Evolutionary conservation across 2,113 vertebrate genomes (phyloP).

Genomic region (Salminus brasiliensis): DNA sequence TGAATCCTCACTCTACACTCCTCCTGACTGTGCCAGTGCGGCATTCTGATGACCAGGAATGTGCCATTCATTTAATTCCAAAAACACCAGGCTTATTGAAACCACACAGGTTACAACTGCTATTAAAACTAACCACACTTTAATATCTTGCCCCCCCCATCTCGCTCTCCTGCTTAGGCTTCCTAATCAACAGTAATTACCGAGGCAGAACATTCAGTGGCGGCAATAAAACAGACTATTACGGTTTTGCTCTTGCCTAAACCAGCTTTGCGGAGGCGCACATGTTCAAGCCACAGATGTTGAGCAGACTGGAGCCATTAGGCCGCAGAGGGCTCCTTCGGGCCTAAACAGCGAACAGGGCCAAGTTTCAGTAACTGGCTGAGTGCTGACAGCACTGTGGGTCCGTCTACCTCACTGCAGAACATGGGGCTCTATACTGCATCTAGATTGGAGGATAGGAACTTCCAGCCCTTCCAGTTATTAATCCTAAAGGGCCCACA

Average conservation of each 20-base stretch:
- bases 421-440: background rate
- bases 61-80: constrained; percentile 6
- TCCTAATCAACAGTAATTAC: constrained; percentile 43
- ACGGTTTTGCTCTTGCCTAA: constrained; percentile 12
- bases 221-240: constrained; percentile 15
- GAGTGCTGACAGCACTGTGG: constrained; percentile 11
- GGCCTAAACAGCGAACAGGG: background rate
- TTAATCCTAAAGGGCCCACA: too few relatives aligned
- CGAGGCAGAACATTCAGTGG: constrained; percentile 8
- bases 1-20: constrained; percentile 5
- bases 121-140: background rate
- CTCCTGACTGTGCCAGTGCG: background rate
- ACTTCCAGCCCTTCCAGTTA: too few relatives aligned
- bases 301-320: background rate
- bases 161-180: too few relatives aligned
- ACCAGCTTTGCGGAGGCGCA: background rate
- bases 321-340: constrained; percentile 5
- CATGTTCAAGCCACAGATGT: constrained; percentile 1
- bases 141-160: too few relatives aligned
- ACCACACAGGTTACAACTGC: background rate
- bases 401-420: background rate
- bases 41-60: constrained; percentile 28
- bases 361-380: background rate
- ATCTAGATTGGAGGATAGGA: background rate
- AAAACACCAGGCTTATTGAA: background rate